Evolutionary conservation across 2,888 invertebrate species (phyloP), one percentile per base, ranked within the genome.

Genomic region (Notocelia uddmanniana): DNA sequence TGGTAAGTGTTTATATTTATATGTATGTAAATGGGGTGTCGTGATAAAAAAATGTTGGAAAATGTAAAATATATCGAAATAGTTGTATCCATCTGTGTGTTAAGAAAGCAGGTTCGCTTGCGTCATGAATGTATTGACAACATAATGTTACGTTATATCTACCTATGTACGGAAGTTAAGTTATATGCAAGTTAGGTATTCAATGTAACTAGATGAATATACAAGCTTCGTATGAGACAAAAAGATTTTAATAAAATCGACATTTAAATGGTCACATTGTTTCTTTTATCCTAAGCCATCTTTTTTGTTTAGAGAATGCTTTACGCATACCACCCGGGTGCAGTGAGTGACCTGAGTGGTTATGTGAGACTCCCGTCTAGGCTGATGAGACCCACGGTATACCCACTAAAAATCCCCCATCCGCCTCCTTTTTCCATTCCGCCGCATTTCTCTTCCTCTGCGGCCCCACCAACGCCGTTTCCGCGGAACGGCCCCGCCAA

Each of bases 191-290:
- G 84, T 85, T 93, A 93, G 92, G 85, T 78, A 85, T 81, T 93
- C 82, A 89, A 88, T 92, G 92, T 93, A 92, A 89, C 79, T 93
- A 93, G 92, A 87, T 85, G 85, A 89, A 83, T 91, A 91, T 92
- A 93, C 92, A 91, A 90, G 93, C 93, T 93, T 93, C 88, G 84
- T 91, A 93, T 89, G 87, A 85, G 85, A 89, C 83, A 88, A 89
- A 83, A 81, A 85, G 82, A 85, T 92, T 93, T 92, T 92, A 93
- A 93, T 93, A 93, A 93, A 92, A 92, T 89, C 90, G 87, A 85
- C 90, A 90, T 91, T 89, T 89, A 87, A 89, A 80, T 72, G 52
- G 50, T 68, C n/a, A 37, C 55, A 76, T 73, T 77, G 73, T 74
- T 82, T 78, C 78, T 75, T 68, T 26, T 23, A n/a, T n/a, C n/a